phyloP scores from a whole-genome alignment of 1,140 invertebrate genomes.

The Globodera rostochiensis region DNA sequence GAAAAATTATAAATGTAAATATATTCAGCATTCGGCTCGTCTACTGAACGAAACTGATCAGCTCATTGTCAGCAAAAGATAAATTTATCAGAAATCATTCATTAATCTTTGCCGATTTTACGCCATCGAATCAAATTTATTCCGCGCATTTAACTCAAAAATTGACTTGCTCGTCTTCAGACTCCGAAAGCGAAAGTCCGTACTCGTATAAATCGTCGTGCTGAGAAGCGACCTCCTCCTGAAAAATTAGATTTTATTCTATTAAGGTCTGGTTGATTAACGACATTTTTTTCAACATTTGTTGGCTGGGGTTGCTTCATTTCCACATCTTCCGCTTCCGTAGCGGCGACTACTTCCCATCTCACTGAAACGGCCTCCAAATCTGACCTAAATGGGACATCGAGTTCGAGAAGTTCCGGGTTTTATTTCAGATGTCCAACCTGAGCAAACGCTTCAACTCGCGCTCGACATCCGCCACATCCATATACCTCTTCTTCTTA shows the following conservation, averaged over 20 bases:
- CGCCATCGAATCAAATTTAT: neutral
- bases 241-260: neutral
- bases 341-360: constrained; percentile 57
- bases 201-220: constrained; percentile 18
- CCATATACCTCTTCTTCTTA: constrained; percentile 65
- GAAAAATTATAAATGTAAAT: neutral
- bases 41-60: neutral
- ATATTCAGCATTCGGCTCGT: too few species aligned
- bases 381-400: constrained; percentile 50
- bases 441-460: constrained; percentile 60
- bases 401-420: neutral
- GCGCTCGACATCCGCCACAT: constrained; percentile 61
- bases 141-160: neutral
- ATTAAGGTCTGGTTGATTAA: neutral
- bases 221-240: constrained; percentile 1
- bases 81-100: neutral
- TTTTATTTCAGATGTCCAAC: constrained; percentile 6
- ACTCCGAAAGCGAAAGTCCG: constrained; percentile 25
- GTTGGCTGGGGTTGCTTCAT: neutral
- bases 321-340: constrained; percentile 38
- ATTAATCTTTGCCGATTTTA: neutral
- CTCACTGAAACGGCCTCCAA: constrained; percentile 53
- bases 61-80: neutral
- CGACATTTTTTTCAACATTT: neutral
- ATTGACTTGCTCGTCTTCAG: constrained; percentile 10